Percentiles rank a stretch among this genome's conserved stretches.
Evolutionary conservation across 2,888 invertebrate species (phyloP).

Genomic region (Rhagophthalmus giganteus): DNA sequence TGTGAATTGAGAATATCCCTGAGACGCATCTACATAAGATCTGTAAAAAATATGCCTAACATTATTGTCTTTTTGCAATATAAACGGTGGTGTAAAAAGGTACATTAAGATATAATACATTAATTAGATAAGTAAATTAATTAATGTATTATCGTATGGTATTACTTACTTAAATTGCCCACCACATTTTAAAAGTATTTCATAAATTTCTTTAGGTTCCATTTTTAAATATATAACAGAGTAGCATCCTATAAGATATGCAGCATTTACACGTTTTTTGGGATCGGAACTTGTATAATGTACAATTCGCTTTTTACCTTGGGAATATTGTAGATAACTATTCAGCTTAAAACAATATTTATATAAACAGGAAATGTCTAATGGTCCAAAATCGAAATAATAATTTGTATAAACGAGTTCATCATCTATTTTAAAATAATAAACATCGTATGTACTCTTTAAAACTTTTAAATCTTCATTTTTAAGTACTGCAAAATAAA

Average conservation of each 20-base stretch:
- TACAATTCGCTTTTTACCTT: constrained; percentile 70
- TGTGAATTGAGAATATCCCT: constrained; percentile 72
- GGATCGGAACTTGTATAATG: constrained; percentile 78
- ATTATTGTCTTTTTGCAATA: too few relatives aligned
- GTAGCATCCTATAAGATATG: constrained; percentile 82
- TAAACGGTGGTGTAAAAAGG: neutral
- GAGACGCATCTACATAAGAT: constrained; percentile 78
- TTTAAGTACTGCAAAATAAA: constrained; percentile 77
- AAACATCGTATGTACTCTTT: constrained; percentile 67
- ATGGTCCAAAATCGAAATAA: constrained; percentile 87
- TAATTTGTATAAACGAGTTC: constrained; percentile 82
- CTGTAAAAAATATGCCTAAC: constrained; percentile 49
- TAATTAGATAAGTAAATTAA: too few relatives aligned
- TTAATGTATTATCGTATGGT: too few relatives aligned
- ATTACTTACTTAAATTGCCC: constrained; percentile 51
- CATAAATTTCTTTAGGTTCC: constrained; percentile 70
- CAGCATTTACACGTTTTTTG: constrained; percentile 81
- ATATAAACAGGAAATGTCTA: constrained; percentile 84
- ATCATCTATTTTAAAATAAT: constrained; percentile 79
- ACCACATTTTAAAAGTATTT: constrained; percentile 62
- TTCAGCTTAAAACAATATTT: constrained; percentile 79
- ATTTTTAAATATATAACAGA: constrained; percentile 73
- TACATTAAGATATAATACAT: constrained; percentile 4
- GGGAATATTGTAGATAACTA: constrained; percentile 68
- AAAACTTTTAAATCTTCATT: constrained; percentile 64